Evolutionary conservation across 2,113 vertebrate genomes (phyloP).

Genomic region (Camelus bactrianus): DNA sequence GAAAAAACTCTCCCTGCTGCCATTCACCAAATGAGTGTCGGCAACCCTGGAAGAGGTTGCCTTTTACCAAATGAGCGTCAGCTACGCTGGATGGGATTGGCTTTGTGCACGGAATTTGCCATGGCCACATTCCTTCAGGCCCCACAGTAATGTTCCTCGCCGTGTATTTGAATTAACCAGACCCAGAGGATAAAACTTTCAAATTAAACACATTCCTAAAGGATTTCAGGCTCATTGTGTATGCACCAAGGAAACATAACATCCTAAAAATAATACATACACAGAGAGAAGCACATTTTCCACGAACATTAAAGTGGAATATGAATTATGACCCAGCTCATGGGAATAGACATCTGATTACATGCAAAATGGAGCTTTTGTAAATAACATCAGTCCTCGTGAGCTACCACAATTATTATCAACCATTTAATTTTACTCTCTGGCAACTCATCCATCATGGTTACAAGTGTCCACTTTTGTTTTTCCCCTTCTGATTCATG

Average conservation of each 20-base stretch:
- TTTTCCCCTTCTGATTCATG: slow-evolving; percentile 60
- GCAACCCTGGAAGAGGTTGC: background rate
- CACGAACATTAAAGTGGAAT: slow-evolving; percentile 93
- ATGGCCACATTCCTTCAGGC: slow-evolving; percentile 69
- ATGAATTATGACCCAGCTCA: slow-evolving; percentile 94
- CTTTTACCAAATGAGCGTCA: background rate
- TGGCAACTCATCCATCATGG: slow-evolving; percentile 80
- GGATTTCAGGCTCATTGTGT: slow-evolving; percentile 97
- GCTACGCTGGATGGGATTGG: background rate
- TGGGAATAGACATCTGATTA: slow-evolving; percentile 96
- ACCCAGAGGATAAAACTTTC: slow-evolving; percentile 99
- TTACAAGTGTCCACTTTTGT: slow-evolving; percentile 79
- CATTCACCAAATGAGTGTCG: background rate
- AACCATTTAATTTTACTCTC: slow-evolving; percentile 85
- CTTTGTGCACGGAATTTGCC: slow-evolving; percentile 68
- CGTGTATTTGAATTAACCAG: slow-evolving; percentile 97
- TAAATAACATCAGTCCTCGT: slow-evolving; percentile 95
- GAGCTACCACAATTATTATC: slow-evolving; percentile 86
- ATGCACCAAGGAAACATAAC: slow-evolving; percentile 98
- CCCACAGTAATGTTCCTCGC: slow-evolving; percentile 86
- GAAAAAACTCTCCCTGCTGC: background rate
- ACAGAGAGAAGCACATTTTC: slow-evolving; percentile 95
- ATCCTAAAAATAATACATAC: slow-evolving; percentile 98
- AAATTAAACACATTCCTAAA: slow-evolving; percentile 98
- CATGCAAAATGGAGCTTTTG: slow-evolving; percentile 94